Conservation (phyloP, 2,888 invertebrate genomes). For the Ormyrus pomaceus region DNA sequence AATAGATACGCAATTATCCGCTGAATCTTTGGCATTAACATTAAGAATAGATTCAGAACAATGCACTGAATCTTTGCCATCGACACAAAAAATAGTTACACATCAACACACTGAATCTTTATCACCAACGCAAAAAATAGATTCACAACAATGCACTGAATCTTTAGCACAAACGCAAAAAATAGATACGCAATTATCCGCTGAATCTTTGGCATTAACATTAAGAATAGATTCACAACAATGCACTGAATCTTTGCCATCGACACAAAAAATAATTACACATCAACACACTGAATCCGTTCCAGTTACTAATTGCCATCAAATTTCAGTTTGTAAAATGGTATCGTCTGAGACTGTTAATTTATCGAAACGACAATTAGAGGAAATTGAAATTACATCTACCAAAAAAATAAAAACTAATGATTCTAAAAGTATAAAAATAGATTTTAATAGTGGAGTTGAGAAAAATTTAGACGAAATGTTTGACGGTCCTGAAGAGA, state of each 20-base stretch:
- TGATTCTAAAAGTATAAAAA: not conserved
- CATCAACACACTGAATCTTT: not conserved
- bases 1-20: not conserved
- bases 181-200: not conserved
- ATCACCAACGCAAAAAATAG: conserved; percentile 24
- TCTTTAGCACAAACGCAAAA: not conserved
- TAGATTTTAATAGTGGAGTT: conserved; percentile 60
- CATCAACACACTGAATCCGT: too few species aligned
- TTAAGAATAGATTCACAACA: not conserved
- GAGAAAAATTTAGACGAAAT: conserved; percentile 64
- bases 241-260: not conserved
- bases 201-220: not conserved
- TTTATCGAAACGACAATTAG: conserved; percentile 40
- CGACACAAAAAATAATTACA: not conserved
- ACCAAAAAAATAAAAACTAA: conserved; percentile 30
- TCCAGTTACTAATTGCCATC: too few species aligned
- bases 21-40: not conserved
- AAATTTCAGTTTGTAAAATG: not conserved
- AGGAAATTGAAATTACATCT: conserved; percentile 12
- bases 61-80: not conserved
- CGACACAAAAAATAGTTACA: not conserved
- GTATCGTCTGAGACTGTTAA: not conserved
- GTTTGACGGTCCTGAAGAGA: conserved; percentile 61
- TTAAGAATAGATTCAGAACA: not conserved
- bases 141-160: not conserved